Conservation (phyloP, 2,113 vertebrate species). For the Gallinago undulata region DNA sequence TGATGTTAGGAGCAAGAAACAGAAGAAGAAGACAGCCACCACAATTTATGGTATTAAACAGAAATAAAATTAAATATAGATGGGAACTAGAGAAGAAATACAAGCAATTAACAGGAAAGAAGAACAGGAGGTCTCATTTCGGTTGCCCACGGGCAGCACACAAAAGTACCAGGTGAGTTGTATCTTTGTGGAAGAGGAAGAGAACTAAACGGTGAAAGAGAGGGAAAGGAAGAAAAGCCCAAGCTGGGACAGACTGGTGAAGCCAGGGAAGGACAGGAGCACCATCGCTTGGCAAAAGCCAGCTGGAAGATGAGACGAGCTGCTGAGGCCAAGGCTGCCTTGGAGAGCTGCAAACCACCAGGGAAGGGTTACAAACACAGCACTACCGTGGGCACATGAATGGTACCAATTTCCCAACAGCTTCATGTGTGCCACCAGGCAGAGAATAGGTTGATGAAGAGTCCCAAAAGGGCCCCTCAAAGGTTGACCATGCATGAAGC, state of each 20-base stretch:
- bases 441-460: not conserved
- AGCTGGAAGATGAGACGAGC: not conserved
- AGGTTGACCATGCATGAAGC: not conserved
- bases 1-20: not conserved
- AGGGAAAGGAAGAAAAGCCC: not conserved
- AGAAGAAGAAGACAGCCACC: not conserved
- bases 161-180: not conserved
- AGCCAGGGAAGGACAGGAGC: not conserved
- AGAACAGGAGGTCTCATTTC: not conserved
- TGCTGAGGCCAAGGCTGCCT: not conserved
- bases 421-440: not conserved
- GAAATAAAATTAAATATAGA: not conserved
- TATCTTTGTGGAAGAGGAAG: not conserved
- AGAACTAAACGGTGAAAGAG: not conserved
- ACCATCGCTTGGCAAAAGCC: not conserved
- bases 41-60: not conserved
- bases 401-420: not conserved
- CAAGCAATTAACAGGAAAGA: not conserved
- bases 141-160: not conserved
- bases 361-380: not conserved
- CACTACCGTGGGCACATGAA: no score
- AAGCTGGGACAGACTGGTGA: not conserved
- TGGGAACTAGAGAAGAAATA: not conserved
- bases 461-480: not conserved
- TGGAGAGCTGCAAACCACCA: not conserved